Evolutionary conservation across 2,888 invertebrate species (phyloP).

Genomic region (Troides oblongomaculatus): DNA sequence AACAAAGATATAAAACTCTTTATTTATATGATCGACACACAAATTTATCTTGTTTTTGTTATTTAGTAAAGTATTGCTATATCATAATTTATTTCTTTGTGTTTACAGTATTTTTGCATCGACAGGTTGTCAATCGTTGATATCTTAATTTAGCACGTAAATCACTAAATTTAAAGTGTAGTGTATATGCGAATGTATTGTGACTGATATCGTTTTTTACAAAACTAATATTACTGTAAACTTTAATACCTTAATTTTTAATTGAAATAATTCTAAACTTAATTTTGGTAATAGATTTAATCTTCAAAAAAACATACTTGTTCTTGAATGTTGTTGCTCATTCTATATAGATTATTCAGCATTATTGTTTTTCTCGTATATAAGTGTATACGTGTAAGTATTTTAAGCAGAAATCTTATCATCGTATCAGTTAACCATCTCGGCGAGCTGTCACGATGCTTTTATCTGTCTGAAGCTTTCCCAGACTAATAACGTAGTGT

Average conservation of each 20-base stretch:
- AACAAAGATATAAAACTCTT: constrained; percentile 14
- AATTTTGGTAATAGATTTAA: no score
- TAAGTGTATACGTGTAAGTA: constrained; percentile 30
- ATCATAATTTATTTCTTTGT: constrained; percentile 10
- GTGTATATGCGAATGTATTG: not conserved
- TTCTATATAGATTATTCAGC: no score
- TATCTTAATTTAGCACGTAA: not conserved
- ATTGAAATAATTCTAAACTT: no score
- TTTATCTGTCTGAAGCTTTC: constrained; percentile 46
- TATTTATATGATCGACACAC: constrained; percentile 13
- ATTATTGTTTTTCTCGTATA: no score
- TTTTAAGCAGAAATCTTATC: constrained; percentile 39
- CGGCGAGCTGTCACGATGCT: constrained; percentile 50
- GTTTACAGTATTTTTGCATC: constrained; percentile 2
- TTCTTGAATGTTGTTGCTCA: no score
- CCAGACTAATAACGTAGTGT: constrained; percentile 44
- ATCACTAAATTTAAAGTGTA: not conserved
- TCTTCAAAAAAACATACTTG: no score
- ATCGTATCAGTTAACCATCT: constrained; percentile 49
- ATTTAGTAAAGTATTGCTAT: not conserved
- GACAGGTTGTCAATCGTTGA: constrained; percentile 10
- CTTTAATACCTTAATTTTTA: no score
- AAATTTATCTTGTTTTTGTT: constrained; percentile 6
- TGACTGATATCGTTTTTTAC: no score
- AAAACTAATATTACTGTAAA: no score